Conservation (phyloP, 1,140 invertebrate species). For the Physella acuta region DNA sequence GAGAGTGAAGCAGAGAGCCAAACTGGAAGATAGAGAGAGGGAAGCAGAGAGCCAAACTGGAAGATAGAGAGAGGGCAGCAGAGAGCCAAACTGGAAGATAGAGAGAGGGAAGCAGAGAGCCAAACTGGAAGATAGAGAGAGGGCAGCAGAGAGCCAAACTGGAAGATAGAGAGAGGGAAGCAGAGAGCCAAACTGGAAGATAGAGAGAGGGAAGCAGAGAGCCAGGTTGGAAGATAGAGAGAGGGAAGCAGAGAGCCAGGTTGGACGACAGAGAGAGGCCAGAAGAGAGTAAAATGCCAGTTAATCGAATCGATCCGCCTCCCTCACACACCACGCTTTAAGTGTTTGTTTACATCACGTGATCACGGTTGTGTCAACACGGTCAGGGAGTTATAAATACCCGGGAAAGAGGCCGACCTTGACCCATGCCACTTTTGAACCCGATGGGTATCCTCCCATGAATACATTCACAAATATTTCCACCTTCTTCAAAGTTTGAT, state of each 20-base stretch:
- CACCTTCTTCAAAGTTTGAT: no score
- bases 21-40: neutral
- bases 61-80: neutral
- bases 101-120: neutral
- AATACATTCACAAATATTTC: no score
- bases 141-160: neutral
- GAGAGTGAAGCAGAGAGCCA: neutral
- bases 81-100: neutral
- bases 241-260: neutral
- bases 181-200: neutral
- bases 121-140: neutral
- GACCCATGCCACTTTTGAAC: no score
- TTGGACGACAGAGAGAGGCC: neutral
- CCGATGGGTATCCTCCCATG: no score
- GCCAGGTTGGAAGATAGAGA: neutral
- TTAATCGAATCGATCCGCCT: no score
- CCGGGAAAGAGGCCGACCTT: no score
- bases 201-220: neutral
- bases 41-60: neutral
- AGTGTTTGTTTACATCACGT: no score
- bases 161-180: constrained; percentile 1
- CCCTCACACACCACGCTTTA: no score
- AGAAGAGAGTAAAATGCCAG: no score
- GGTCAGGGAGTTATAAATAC: no score
- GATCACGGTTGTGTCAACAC: no score